Evolutionary conservation across 2,888 invertebrate species (phyloP).

Genomic region (Monochamus alternatus): DNA sequence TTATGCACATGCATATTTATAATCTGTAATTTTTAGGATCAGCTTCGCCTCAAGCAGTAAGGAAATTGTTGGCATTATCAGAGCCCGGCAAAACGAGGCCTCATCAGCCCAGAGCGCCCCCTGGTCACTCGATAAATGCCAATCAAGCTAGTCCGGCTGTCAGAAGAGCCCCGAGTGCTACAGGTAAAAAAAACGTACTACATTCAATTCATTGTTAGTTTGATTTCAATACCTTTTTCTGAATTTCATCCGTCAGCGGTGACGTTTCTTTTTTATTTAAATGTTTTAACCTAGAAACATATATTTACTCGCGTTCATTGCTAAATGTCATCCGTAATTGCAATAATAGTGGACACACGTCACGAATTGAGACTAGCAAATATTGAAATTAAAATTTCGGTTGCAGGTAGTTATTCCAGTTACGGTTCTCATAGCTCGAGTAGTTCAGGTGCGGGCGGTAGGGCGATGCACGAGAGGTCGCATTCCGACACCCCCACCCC

Average conservation of each 20-base stretch:
- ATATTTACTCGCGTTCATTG: too few species aligned
- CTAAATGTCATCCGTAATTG: background rate
- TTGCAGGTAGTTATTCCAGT: constrained; percentile 72
- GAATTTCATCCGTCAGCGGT: background rate
- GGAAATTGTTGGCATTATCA: constrained; percentile 93
- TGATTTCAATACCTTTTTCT: background rate
- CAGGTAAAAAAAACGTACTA: constrained; percentile 60
- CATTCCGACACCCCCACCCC: constrained; percentile 92
- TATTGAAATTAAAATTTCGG: constrained; percentile 33
- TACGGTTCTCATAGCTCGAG: constrained; percentile 73
- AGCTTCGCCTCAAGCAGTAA: constrained; percentile 96
- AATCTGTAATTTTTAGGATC: constrained; percentile 80
- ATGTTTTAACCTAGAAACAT: too few species aligned
- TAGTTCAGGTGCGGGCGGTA: constrained; percentile 70
- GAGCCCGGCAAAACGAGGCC: constrained; percentile 91
- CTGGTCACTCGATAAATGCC: constrained; percentile 74
- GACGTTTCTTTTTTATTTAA: background rate
- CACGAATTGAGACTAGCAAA: constrained; percentile 13
- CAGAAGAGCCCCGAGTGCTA: constrained; percentile 72
- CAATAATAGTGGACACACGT: constrained; percentile 39
- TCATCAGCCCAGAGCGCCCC: constrained; percentile 85
- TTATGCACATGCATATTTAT: too few species aligned
- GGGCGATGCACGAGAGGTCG: constrained; percentile 88
- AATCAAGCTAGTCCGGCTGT: constrained; percentile 78
- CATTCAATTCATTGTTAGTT: background rate